phyloP scores from a whole-genome alignment of 1,140 invertebrate genomes.

The Leucophenga varia region DNA sequence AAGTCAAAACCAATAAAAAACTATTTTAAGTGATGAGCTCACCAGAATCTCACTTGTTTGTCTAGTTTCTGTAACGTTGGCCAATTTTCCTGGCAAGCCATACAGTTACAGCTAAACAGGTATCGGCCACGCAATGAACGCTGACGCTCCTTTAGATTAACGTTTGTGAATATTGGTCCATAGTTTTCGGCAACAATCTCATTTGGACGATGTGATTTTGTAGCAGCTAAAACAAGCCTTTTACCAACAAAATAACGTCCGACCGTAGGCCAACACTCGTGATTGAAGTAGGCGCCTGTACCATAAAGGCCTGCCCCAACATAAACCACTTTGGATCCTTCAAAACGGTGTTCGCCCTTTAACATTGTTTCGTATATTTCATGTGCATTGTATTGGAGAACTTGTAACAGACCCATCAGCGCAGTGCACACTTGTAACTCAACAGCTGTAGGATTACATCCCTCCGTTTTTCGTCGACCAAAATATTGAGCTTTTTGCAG shows the following conservation, averaged over 20 bases:
- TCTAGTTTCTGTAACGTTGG: constrained; percentile 67
- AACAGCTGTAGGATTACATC: constrained; percentile 57
- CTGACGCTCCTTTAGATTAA: constrained; percentile 64
- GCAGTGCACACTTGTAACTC: constrained; percentile 65
- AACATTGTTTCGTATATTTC: constrained; percentile 77
- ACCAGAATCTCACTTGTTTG: constrained; percentile 55
- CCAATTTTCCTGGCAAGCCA: constrained; percentile 76
- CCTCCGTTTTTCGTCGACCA: constrained; percentile 49
- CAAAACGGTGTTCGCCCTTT: constrained; percentile 59
- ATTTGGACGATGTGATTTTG: constrained; percentile 64
- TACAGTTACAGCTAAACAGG: constrained; percentile 78
- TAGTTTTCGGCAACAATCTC: constrained; percentile 82
- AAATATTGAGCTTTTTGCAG: constrained; percentile 68
- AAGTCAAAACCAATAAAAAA: background rate
- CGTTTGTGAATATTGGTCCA: constrained; percentile 76
- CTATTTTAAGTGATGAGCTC: constrained; percentile 10
- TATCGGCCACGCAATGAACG: constrained; percentile 70
- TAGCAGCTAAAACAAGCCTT: constrained; percentile 70
- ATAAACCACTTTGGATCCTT: constrained; percentile 62
- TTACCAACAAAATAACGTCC: constrained; percentile 77
- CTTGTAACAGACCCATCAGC: constrained; percentile 73
- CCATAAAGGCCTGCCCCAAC: constrained; percentile 81
- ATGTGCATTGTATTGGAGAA: constrained; percentile 87
- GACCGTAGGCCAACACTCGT: constrained; percentile 82
- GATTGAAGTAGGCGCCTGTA: constrained; percentile 81